phyloP scores from a whole-genome alignment of 2,113 vertebrate genomes.

The Pollachius pollachius region DNA sequence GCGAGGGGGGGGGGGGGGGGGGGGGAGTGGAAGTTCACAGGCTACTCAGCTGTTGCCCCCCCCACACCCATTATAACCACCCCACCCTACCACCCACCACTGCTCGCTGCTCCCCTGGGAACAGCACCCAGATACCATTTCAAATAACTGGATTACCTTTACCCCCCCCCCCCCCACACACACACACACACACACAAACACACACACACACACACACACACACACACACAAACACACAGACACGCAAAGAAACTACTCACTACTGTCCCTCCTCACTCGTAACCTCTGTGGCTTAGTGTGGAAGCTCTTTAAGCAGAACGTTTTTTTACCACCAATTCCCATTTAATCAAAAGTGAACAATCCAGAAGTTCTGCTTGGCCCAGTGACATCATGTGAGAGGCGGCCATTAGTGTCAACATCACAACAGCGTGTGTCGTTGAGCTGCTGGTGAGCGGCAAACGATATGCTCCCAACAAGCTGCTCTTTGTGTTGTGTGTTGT shows the following conservation, averaged over 20 bases:
- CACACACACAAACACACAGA: no score
- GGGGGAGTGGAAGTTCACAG: conserved; percentile 23
- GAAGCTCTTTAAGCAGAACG: neutral
- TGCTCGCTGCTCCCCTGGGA: conserved; percentile 47
- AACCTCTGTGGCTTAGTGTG: neutral
- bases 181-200: neutral
- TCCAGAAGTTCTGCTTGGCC: neutral
- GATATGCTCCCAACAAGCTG: conserved; percentile 47
- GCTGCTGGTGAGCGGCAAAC: conserved; percentile 47
- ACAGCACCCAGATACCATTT: conserved; percentile 62
- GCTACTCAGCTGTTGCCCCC: conserved; percentile 69
- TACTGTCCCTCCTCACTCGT: conserved; percentile 11
- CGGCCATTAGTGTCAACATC: neutral
- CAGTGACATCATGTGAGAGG: no score
- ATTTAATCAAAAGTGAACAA: neutral
- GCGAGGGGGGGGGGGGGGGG: no score
- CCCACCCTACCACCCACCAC: conserved; percentile 46
- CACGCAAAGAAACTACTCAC: neutral
- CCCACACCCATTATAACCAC: conserved; percentile 64
- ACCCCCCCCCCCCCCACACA: conserved; percentile 28
- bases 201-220: no score
- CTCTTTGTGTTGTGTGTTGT: conserved; percentile 48
- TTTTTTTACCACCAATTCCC: no score
- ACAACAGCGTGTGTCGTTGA: conserved; percentile 5
- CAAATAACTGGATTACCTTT: conserved; percentile 65